Conservation (phyloP, 2,888 invertebrate species). For the Tigriopus californicus region DNA sequence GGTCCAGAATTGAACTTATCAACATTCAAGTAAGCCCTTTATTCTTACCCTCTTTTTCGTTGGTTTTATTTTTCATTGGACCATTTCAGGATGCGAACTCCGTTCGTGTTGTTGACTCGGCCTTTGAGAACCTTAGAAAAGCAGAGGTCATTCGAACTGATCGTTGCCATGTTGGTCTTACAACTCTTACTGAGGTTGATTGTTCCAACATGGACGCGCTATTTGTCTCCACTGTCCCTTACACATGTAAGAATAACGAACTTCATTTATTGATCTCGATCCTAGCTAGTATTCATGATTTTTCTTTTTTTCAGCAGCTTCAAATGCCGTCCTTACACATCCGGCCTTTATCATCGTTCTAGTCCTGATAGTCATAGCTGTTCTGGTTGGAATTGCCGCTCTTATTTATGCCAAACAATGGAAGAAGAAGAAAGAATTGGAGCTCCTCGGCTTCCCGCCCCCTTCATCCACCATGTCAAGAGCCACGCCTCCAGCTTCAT, state of each 20-base stretch:
- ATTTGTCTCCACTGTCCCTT: not conserved
- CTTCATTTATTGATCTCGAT: too few species aligned
- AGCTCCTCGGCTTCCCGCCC: not conserved
- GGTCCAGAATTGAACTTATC: not conserved
- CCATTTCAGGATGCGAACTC: not conserved
- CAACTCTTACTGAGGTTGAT: not conserved
- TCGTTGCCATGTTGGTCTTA: not conserved
- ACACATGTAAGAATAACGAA: too few species aligned
- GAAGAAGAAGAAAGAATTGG: not conserved
- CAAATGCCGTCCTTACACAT: not conserved
- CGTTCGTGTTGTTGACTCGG: not conserved
- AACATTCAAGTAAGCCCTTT: not conserved
- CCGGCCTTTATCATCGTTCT: not conserved
- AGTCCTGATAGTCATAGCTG: not conserved
- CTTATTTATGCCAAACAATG: not conserved
- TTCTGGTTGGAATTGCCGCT: not conserved
- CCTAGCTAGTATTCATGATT: too few species aligned
- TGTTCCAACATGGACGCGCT: not conserved
- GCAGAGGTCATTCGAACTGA: constrained; percentile 1
- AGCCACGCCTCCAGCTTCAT: not conserved
- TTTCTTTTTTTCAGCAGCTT: constrained; percentile 1
- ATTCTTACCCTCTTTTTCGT: too few species aligned
- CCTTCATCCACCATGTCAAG: not conserved
- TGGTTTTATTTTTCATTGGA: not conserved
- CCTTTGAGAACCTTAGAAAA: not conserved